Base-by-base conservation (phyloP, 1,140 invertebrate genomes). In the Bombus picipes region DNA sequence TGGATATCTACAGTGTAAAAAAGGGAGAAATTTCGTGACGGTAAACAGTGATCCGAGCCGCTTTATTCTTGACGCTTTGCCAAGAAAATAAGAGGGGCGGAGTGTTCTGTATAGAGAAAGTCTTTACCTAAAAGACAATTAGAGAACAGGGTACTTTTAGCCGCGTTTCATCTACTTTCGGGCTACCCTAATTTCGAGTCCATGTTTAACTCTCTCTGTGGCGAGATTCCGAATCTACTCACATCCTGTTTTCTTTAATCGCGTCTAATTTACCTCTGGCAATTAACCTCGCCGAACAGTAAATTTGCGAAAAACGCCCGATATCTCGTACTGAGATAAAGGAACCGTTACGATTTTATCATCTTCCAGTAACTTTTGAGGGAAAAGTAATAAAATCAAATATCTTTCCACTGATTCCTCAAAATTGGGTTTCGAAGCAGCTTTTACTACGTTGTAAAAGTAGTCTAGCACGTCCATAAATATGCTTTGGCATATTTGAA, bases 91-190 rank as follows among this genome's bases (percentile, higher is more conserved):
- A 79, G n/a, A 41, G n/a, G 28, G n/a, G 9, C n/a, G 10, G 13
- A 32, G 18, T 25, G 28, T 22, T 41, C 37, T 37, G 37, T n/a
- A 22, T 4, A 59, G 28, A 28, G 37, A 79, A 66, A 37, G 47
- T 25, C 57, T 77, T 39, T 53, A 34, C 13, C n/a, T 6, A 22
- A 47, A 53, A 62, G 76, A 78, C 59, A 78, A 80, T 80, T 80
- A 80, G 62, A 68, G n/a, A 47, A 47, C 39, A 47, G 39, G 13
- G 12, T 28, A 76, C 53, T 62, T 77, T 77, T 59, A 77, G 74
- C 47, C 47, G 28, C 18, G 57, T 77, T 62, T 53, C 39, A 62
- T 77, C 57, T 59, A 76, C 34, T 76, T 59, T 76, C 32, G 5
- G 34, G 5, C 32, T 43, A 57, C 25, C 34, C 47, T 28, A 76